Evolutionary conservation across 2,113 vertebrate genomes (phyloP), one percentile per base, ranked within the genome.

Genomic region (Laterallus jamaicensis): DNA sequence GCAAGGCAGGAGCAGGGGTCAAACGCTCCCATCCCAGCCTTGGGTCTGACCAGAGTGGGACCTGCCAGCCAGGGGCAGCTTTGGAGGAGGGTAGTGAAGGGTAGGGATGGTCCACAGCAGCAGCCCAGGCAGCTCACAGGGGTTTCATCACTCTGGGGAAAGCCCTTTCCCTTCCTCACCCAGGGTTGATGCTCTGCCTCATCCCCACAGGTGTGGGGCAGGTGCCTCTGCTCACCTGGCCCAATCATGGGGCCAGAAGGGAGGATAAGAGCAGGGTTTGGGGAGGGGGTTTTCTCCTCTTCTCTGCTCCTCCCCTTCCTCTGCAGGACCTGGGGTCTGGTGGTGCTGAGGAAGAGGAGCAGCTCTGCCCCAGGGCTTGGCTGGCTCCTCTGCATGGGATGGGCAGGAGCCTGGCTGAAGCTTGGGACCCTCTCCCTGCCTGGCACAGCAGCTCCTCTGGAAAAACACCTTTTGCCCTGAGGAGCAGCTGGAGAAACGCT

Each of bases 211-310:
- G 69, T 95, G 93, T 52, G 74, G 90, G 87, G 29, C 52, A n/a
- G 74, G 56, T 67, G 75, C 32, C 67, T 16, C 50, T 80, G 63
- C 73, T 66, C 82, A 87, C n/a, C 49, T 75, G 64, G 35, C 10
- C 50, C 60, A 58, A 11, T 62, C 32, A 2, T 28, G 91, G 71
- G 44, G 68, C 1, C 2, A 10, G 59, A 40, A n/a, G 44, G 15
- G 68, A 70, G 56, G 71, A 29, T 80, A 70, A 84, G n/a, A 82
- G 52, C 40, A 25, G 69, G 32, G 5, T 39, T 28, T 20, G 63
- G 29, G 0, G 15, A 1, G 5, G 0, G 15, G 1, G 5, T 0
- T 0, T 79, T 31, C 2, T 49, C 6, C 1, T 0, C 2, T 37
- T 21, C 4, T 32, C 2, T 42, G 22, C n/a, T 62, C 21, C 2